Evolutionary conservation across 2,888 invertebrate genomes (phyloP), one percentile per base, ranked within the genome.

Genomic region (Drosophila dives): DNA sequence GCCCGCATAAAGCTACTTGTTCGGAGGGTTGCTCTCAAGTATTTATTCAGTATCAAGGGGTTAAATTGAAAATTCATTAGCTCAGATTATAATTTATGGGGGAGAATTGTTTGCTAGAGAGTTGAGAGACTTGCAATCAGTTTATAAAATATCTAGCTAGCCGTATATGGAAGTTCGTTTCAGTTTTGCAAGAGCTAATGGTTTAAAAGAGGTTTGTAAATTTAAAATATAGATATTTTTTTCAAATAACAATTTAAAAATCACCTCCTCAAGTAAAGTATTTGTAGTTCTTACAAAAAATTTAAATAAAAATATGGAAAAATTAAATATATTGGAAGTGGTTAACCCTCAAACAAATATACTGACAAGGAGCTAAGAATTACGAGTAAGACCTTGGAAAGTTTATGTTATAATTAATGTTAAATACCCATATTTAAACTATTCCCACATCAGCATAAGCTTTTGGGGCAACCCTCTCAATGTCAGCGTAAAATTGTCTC

Each of bases 401-500:
- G 20, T 2, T 23, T 23, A 23, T 23, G 23, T 23, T 23, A 7
- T 1, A 45, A 20, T 20, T 2, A 45, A 15, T 45, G 8, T 23
- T 45, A 2, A 1, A 45, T 15, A 8, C 15, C 4, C 15, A 7
- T 45, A 20, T 23, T 20, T 45, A 15, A 2, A 45, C 15, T 45
- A n/a, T 11, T n/a, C 40, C 40, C n/a, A 40, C 1, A 10, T n/a
- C 40, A 11, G 20, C 26, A 15, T 15, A 32, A n/a, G 11, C 17
- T 61, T 53, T 34, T 5, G 3, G 0, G 15, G 40, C 59, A 40
- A 17, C 80, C 82, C 80, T 80, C 80, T 72, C 62, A 20, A 10
- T 34, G 62, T 42, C 61, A 53, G 81, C 81, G 72, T 79, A 59
- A 87, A 81, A 68, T 78, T 80, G 81, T 80, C 77, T 77, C 64